Evolutionary conservation across 2,888 invertebrate genomes (phyloP).

Genomic region (Lithophane ornitopus): DNA sequence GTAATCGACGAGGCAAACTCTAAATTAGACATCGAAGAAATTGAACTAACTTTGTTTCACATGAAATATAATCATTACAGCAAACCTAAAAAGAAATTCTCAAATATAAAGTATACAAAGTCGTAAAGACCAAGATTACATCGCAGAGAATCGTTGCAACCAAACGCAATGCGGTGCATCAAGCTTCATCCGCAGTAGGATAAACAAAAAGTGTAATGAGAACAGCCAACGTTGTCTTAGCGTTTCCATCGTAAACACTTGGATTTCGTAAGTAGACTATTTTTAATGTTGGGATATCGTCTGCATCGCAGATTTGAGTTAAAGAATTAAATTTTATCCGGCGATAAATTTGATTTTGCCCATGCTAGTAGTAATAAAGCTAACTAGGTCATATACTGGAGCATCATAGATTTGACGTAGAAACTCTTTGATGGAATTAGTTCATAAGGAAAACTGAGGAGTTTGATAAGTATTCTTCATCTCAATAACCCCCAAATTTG

Average conservation of each 20-base stretch:
- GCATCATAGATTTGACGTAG: background rate
- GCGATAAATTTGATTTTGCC: conserved; percentile 22
- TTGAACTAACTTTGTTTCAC: background rate
- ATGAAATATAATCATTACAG: conserved; percentile 13
- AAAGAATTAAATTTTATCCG: conserved; percentile 45
- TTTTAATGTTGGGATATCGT: conserved; percentile 65
- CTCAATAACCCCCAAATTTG: background rate
- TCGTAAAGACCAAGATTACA: conserved; percentile 18
- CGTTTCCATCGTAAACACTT: conserved; percentile 70
- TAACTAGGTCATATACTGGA: conserved; percentile 1
- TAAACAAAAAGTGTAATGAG: conserved; percentile 75
- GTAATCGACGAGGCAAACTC: background rate
- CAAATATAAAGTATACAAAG: background rate
- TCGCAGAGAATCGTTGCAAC: conserved; percentile 9
- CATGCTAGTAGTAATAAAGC: conserved; percentile 13
- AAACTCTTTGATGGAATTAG: background rate
- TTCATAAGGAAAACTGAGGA: background rate
- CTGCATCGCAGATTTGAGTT: conserved; percentile 39
- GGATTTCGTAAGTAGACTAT: conserved; percentile 72
- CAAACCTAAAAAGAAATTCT: conserved; percentile 5
- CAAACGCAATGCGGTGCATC: conserved; percentile 13
- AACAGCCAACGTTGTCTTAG: conserved; percentile 69
- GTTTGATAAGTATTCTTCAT: background rate
- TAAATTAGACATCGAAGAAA: background rate
- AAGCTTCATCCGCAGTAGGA: conserved; percentile 43